Evolutionary conservation across 2,113 vertebrate genomes (phyloP), one percentile per base, ranked within the genome.

Genomic region (Rutilus rutilus): DNA sequence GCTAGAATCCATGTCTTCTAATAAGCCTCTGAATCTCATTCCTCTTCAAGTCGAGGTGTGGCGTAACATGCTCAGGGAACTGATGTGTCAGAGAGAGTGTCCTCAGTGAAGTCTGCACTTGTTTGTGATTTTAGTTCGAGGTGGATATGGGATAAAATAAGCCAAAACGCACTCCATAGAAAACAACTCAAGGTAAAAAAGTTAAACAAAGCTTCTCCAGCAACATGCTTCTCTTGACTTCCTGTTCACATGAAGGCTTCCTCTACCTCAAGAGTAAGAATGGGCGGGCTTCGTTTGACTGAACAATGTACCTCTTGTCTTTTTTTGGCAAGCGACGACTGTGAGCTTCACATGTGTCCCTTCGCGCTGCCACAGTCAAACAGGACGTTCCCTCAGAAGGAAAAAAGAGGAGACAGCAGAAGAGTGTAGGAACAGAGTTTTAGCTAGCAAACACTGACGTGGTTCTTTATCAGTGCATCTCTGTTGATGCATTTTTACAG

Each of bases 11-110:
- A 59, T 85, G 81, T 91, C 83, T 92, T 89, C 75, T 89, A 90
- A 88, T 88, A 87, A 89, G 88, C 84, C 92, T 91, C 88, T 78
- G 85, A 84, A 91, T 90, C 86, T 82, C 86, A 86, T 84, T 88
- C 85, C 85, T 86, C 90, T 86, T 91, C 91, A 75, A 91, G 90
- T 89, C 78, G 82, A 86, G 82, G 84, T 88, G 88, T 73, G 86
- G 89, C 0, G 6, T 71, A 39, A 91, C 90, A 82, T 87, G 89
- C 89, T 33, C 82, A 81, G 84, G 90, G 87, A 85, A 87, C 88
- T 78, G 45, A 87, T 79, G 91, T 65, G 82, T 74, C 81, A 86
- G 60, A 82, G 73, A 87, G 52, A 42, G 30, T 83, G 19, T 52
- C 82, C 42, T 67, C 39, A 60, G 78, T 77, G 73, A 79, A 85